Base-by-base conservation (phyloP, 2,113 vertebrate genomes). In the Podarcis cretensis region DNA sequence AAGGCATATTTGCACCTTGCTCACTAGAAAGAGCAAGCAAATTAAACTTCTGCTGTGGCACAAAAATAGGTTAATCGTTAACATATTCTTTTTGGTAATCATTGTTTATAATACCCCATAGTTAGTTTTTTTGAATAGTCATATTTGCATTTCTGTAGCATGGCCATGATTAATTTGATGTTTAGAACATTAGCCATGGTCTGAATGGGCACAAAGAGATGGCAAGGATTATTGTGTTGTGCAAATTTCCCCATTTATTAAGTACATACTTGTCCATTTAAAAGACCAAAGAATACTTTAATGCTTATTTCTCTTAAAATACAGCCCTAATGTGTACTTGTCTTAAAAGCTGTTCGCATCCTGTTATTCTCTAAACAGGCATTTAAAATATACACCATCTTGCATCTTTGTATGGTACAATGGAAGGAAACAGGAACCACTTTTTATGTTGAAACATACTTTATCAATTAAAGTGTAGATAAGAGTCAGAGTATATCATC, bases 321-420 rank as follows among this genome's bases (percentile, higher is more conserved):
- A 92, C 14, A 77, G 81, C 0, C 93, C 94, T 94, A 90, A 88
- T 95, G 91, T 91, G 89, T 94, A 82, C 92, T 95, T 94, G 82
- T 85, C 86, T 90, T 92, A 92, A 95, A 94, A 95, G 93, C 93
- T 40, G 81, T 95, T 95, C 79, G 65, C 30, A 86, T 95, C 95
- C 95, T 95, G 87, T 88, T 90, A 81, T 94, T 93, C 95, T 93
- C 48, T 94, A 91, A 95, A 91, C 81, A 77, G 89, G 90, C 91
- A 83, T 92, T 95, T 95, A 91, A 93, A 89, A 94, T 93, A 89
- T 87, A 73, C 8, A 0, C 85, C 73, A 89, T 89, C 87, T 88
- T 86, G 71, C 25, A 90, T 93, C 48, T 16, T 68, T 5, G 2
- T 90, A 40, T 79, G 81, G 80, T 63, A 78, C 25, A 83, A 83